A percentile compares a stretch with the other conserved stretches of the same genome.
phyloP scores from a whole-genome alignment of 2,113 vertebrate species.

The Mohoua ochrocephala region DNA sequence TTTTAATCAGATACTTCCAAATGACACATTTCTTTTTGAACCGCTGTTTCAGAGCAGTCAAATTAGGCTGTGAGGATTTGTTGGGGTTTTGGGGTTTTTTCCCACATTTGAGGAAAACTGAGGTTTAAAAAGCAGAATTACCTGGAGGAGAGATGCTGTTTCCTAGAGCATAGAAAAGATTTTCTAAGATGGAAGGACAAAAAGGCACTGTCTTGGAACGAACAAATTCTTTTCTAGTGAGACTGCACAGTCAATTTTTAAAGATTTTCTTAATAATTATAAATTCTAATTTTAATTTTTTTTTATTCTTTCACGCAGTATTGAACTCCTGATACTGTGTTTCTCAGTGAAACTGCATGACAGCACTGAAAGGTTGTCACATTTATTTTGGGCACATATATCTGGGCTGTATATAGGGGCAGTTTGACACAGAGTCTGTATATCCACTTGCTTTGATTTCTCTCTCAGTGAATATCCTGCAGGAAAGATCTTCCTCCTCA shows the following conservation, averaged over 20 bases:
- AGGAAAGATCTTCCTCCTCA: not conserved
- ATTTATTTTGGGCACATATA: not conserved
- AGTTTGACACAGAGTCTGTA: accelerated
- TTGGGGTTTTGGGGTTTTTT: not conserved
- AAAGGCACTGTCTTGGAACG: not conserved
- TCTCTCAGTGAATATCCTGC: not conserved
- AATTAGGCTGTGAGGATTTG: not conserved
- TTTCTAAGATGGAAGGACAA: not conserved
- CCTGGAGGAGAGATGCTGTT: not conserved
- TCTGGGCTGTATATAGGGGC: not conserved
- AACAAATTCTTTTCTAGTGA: not conserved
- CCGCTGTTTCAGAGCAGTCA: not conserved
- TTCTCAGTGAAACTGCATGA: not conserved
- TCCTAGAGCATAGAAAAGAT: not conserved
- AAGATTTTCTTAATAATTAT: not conserved
- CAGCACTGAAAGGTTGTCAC: not conserved
- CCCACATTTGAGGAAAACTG: not conserved
- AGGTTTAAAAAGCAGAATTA: not conserved
- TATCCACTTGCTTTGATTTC: not conserved
- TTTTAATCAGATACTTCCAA: not conserved
- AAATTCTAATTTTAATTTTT: not conserved
- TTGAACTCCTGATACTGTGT: not conserved
- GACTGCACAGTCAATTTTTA: accelerated
- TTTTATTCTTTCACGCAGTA: not conserved
- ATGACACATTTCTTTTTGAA: not conserved